Conservation (phyloP, 2,113 vertebrate species). For the Chrysemys picta region DNA sequence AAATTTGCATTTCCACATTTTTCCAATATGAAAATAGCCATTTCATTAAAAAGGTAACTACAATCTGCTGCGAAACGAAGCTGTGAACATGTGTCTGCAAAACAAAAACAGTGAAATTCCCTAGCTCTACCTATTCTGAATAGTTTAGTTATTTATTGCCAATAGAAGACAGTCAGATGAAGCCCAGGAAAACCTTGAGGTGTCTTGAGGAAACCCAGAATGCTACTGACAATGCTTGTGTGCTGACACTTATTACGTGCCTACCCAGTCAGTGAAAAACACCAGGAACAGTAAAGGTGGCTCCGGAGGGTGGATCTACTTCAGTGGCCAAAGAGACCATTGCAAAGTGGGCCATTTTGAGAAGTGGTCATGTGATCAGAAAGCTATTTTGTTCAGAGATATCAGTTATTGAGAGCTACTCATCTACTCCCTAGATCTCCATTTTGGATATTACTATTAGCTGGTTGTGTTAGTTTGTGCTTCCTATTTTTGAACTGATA, state of each 20-base stretch:
- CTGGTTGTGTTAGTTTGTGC: not conserved
- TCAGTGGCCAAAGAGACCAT: fast-evolving
- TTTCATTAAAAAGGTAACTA: slow-evolving; percentile 52
- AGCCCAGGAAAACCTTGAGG: not conserved
- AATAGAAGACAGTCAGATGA: not conserved
- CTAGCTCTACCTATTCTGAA: not conserved
- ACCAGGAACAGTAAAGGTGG: slow-evolving; percentile 22
- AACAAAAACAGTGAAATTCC: slow-evolving; percentile 1
- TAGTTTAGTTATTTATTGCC: not conserved
- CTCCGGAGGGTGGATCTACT: not conserved
- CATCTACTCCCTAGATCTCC: not conserved
- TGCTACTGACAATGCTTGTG: not conserved
- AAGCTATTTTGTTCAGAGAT: not conserved
- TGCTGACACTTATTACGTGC: not conserved
- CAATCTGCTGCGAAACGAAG: slow-evolving; percentile 22
- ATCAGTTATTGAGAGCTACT: not conserved
- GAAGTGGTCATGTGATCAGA: not conserved
- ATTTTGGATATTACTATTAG: not conserved
- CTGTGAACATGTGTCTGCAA: slow-evolving; percentile 8
- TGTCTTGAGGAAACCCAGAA: not conserved
- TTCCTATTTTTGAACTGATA: not conserved
- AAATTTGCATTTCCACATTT: slow-evolving; percentile 36
- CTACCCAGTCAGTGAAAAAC: slow-evolving; percentile 1
- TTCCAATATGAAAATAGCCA: slow-evolving; percentile 2
- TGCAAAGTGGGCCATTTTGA: not conserved